phyloP scores from a whole-genome alignment of 2,797 vertebrate species.

The Microctenopoma stevenorrisi region DNA sequence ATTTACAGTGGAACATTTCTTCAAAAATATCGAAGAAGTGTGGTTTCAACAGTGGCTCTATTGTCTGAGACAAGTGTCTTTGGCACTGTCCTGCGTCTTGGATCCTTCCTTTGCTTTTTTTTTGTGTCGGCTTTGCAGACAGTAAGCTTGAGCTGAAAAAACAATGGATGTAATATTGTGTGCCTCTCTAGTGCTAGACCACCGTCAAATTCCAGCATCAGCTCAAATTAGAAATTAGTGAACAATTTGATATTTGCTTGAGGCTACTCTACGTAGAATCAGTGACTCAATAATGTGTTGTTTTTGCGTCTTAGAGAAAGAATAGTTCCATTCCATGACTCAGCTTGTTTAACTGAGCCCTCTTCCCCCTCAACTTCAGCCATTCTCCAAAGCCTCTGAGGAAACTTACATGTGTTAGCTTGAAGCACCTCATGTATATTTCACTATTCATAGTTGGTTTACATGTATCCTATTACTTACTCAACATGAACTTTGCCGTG shows the following conservation, averaged over 20 bases:
- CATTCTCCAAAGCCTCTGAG: background rate
- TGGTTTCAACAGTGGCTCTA: no score
- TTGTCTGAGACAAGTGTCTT: no score
- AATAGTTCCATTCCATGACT: background rate
- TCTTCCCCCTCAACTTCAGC: background rate
- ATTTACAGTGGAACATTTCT: no score
- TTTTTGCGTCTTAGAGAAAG: background rate
- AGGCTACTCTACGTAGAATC: background rate
- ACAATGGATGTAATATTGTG: no score
- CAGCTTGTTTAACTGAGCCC: background rate
- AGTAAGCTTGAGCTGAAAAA: no score
- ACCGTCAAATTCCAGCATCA: no score
- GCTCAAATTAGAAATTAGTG: no score
- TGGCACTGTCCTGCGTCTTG: no score
- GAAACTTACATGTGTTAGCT: background rate
- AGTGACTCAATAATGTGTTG: background rate
- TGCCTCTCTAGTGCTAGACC: no score
- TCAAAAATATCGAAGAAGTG: no score
- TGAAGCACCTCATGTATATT: background rate
- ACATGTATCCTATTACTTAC: background rate
- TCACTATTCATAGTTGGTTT: constrained; percentile 10
- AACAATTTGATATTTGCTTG: background rate
- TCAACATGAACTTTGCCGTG: background rate
- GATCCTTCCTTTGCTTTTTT: no score
- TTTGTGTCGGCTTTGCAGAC: no score